Base-by-base conservation (phyloP, 1,140 invertebrate species). In the Neelides sp. region DNA sequence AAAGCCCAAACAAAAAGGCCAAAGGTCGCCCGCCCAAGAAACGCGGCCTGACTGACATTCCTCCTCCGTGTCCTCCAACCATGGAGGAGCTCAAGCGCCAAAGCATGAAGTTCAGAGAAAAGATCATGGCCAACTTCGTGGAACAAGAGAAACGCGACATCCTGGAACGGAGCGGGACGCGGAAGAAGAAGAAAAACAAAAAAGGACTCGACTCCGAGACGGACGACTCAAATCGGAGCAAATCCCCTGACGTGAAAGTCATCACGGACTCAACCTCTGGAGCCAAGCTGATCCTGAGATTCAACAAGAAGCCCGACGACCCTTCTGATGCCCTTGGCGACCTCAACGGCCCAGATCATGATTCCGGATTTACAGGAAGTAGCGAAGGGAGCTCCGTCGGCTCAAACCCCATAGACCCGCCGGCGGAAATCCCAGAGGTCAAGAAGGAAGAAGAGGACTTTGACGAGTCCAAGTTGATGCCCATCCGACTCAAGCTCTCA, bases 41-140 rank as follows among this genome's bases (percentile, higher is more conserved):
- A 59, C 74, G 84, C 4, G 50, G 49, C 10, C 30, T 55, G 42
- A 24, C 37, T 1, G 20, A 44, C 12, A 15, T 41, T 26, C 17
- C 50, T 19, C 41, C 44, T 12, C 35, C 47, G 12, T 26, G 26
- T 13, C 27, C 56, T 12, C 80, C 81, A 0, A 77, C 72, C 46
- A 78, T 80, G 61, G 83, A 84, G 64, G 83, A 88, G 54, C 66
- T 88, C 4, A 79, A 78, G 50, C 73, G 82, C 4, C 84, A 90
- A 57, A 86, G 80, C 55, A 88, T 91, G 84, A 87, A 86, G 62
- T 90, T 77, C 65, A 72, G 86, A n/a, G 75, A 79, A 39, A 78
- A 77, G 72, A 77, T 86, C 0, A 83, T 84, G 79, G 80, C 83
- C 8, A 80, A 81, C 61, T 88, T 87, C 58, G 76, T 82, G 48